These are phyloP conservation scores for Sebastes reedi DNA, from an alignment of 2,797 vertebrate species.

Conservation along the genomic window DNA sequence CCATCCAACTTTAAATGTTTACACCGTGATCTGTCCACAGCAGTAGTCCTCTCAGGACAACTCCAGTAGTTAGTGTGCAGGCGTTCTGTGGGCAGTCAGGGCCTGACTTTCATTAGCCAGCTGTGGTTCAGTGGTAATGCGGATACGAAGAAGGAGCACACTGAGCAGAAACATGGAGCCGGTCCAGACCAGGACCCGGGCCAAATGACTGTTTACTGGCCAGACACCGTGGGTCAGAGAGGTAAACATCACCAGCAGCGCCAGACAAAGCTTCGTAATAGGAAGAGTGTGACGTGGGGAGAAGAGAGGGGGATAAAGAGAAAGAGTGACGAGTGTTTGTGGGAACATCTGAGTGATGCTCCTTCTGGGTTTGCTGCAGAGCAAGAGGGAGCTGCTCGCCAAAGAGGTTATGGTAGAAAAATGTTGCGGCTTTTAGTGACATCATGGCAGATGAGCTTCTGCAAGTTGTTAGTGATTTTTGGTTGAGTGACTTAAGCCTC, in stretches of 20 bases:
- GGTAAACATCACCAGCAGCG: conserved; percentile 56
- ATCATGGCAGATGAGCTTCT: conserved; percentile 48
- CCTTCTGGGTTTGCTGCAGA: conserved; percentile 13
- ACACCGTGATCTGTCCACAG: conserved; percentile 6
- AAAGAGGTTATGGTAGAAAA: conserved; percentile 24
- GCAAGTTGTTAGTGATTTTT: conserved; percentile 49
- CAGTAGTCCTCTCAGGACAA: conserved; percentile 26
- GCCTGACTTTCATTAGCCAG: conserved; percentile 70
- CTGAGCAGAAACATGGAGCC: conserved; percentile 47
- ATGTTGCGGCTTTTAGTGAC: conserved; percentile 40
- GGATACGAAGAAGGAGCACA: conserved; percentile 40
- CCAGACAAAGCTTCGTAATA: conserved; percentile 33
- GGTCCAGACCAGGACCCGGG: conserved; percentile 29
- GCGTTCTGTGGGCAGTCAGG: conserved; percentile 31
- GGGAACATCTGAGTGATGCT: conserved; percentile 37
- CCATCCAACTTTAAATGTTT: background rate
- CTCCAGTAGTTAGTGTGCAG: conserved; percentile 39
- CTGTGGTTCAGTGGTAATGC: conserved; percentile 63
- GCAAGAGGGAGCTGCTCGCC: background rate
- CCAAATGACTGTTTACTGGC: conserved; percentile 62
- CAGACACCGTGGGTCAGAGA: conserved; percentile 52
- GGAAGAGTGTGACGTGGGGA: background rate
- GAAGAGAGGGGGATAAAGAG: background rate
- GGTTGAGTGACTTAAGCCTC: conserved; percentile 18
- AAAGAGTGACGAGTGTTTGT: conserved; percentile 10